Percentiles rank a stretch among this genome's conserved stretches.
These are phyloP conservation scores for Astropecten irregularis DNA, from an alignment of 53 echinoderm and acorn worm species.

Conservation along the genomic window DNA sequence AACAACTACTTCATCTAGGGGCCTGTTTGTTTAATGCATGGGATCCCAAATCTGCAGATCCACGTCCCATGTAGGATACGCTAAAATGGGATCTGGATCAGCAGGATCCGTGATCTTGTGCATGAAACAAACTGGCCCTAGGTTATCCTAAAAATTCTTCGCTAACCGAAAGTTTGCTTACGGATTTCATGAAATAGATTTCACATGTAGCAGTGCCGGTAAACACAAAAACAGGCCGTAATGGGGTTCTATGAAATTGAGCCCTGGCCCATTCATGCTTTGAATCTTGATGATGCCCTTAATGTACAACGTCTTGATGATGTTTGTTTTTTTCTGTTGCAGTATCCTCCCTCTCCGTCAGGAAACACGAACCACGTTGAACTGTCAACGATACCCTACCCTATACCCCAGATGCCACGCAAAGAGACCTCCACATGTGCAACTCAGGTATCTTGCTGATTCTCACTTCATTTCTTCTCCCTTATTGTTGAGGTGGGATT, in stretches of 20 bases:
- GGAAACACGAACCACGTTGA: conserved; percentile 74
- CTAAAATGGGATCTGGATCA: no score
- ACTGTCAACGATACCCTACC: conserved; percentile 42
- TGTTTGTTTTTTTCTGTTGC: conserved; percentile 14
- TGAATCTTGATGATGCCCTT: no score
- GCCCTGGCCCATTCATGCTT: no score
- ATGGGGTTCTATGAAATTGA: background rate
- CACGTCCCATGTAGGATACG: no score
- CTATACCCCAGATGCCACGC: conserved; percentile 26
- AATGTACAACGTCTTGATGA: no score
- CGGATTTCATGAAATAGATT: background rate
- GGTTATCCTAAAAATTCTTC: no score
- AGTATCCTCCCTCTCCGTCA: conserved; percentile 79
- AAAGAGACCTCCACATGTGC: conserved; percentile 61
- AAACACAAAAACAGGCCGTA: conserved; percentile 7
- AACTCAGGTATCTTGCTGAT: conserved; percentile 73
- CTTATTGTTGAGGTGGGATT: background rate
- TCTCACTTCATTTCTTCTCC: background rate
- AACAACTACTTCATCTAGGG: no score
- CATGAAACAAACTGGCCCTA: no score
- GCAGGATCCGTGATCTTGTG: no score
- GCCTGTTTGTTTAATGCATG: no score
- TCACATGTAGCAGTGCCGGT: background rate
- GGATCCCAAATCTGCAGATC: no score
- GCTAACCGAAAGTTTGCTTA: background rate